A percentile compares a stretch with the other conserved stretches of the same genome.
These are phyloP conservation scores for Aphrophora alni DNA, from an alignment of 2,888 invertebrate genomes.

Conservation along the genomic window DNA sequence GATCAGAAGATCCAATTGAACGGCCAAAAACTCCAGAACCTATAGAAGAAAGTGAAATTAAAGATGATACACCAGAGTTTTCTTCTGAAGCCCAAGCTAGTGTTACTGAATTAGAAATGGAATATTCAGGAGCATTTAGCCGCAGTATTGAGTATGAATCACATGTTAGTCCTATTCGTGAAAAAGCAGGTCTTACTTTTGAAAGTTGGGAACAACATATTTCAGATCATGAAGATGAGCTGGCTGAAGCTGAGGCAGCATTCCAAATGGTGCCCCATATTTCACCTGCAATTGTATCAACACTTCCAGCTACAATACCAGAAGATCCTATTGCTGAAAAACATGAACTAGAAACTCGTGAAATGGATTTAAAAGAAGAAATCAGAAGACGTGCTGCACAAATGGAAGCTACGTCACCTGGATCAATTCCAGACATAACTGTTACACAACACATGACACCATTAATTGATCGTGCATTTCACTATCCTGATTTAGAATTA, in stretches of 20 bases:
- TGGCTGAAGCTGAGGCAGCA: conserved; percentile 61
- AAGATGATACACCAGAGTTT: conserved; percentile 57
- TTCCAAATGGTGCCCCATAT: conserved; percentile 61
- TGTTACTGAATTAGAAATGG: conserved; percentile 57
- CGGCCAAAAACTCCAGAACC: conserved; percentile 63
- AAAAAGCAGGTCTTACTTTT: conserved; percentile 45
- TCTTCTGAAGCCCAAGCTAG: conserved; percentile 57
- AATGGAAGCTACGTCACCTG: conserved; percentile 62
- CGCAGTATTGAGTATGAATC: conserved; percentile 50
- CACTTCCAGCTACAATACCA: conserved; percentile 58
- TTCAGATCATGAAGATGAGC: conserved; percentile 55
- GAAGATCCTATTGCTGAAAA: conserved; percentile 62
- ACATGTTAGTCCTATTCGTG: conserved; percentile 51
- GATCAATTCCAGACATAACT: conserved; percentile 68
- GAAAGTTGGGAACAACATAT: conserved; percentile 40
- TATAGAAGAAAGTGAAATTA: conserved; percentile 55
- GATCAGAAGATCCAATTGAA: conserved; percentile 60
- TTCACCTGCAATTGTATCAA: conserved; percentile 59
- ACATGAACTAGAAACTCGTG: conserved; percentile 60
- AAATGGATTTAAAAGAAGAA: conserved; percentile 56
- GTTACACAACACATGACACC: conserved; percentile 67
- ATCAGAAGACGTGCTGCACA: conserved; percentile 59
- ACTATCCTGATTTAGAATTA: conserved; percentile 60
- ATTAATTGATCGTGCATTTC: conserved; percentile 58
- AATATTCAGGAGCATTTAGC: conserved; percentile 54